Conservation (phyloP, 2,797 vertebrate genomes). For the Diglossa cyanea region DNA sequence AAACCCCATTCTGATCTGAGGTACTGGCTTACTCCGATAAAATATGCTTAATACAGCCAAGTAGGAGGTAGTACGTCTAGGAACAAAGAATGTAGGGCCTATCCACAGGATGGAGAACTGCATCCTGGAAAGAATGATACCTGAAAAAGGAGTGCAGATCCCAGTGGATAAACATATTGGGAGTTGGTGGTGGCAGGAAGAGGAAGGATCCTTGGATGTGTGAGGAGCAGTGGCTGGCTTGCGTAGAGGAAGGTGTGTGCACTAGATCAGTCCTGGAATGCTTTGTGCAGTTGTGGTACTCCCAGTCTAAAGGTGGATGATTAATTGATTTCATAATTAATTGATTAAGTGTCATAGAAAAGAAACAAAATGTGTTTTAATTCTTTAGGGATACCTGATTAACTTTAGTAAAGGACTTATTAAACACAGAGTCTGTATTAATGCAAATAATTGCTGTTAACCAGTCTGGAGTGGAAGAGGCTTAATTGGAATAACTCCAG, state of each 20-base stretch:
- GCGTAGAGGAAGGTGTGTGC: neutral
- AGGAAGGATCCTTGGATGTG: neutral
- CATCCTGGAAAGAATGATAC: neutral
- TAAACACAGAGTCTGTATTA: neutral
- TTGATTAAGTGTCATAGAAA: neutral
- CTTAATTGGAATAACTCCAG: neutral
- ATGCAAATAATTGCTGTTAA: neutral
- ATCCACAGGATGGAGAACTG: neutral
- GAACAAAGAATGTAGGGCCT: constrained; percentile 8
- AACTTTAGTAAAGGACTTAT: neutral
- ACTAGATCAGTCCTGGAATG: neutral
- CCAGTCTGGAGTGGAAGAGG: neutral
- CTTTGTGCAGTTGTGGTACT: neutral
- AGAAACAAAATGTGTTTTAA: neutral
- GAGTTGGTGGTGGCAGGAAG: neutral
- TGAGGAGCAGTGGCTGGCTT: neutral
- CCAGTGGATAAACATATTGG: neutral
- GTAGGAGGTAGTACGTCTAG: neutral
- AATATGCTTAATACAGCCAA: neutral
- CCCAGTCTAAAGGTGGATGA: neutral
- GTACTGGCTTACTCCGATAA: neutral
- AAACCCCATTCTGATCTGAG: constrained; percentile 7
- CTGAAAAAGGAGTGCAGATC: neutral
- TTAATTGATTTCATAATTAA: neutral
- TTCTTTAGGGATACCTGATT: neutral